Evolutionary conservation across 2,797 vertebrate species (phyloP), one percentile per base, ranked within the genome.

Genomic region (Helarctos malayanus): DNA sequence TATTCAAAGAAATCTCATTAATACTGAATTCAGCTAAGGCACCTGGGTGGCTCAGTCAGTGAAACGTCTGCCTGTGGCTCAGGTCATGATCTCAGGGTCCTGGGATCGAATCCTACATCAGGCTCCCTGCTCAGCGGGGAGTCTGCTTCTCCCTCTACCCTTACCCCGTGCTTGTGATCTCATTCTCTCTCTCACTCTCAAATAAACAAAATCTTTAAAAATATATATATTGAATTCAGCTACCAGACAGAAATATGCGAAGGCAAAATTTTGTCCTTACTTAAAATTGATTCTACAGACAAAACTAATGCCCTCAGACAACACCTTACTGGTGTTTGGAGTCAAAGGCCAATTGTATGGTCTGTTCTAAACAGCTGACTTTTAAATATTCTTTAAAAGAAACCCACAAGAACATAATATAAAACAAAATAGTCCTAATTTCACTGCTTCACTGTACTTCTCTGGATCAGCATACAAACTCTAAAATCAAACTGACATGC

Each of bases 381-480:
- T 94, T 84, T 18, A 89, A 54, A 65, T n/a, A 84, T n/a, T 69
- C 29, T 86, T 85, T 85, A 65, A 91, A 87, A 94, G 15, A 93
- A 93, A 81, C 19, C n/a, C 41, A 75, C 41, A 73, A 86, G 21
- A 94, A 87, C 21, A 54, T 15, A 38, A 63, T 47, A 78, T 49
- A 54, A 87, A 92, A 80, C 32, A 63, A 75, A 85, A 86, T 38
- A n/a, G 19, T 41, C 19, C 0, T 27, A 38, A 65, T 41, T 41
- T 78, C 69, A 82, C 5, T 56, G 52, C 11, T 92, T 61, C 35
- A 63, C 35, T 54, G 65, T 57, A 63, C 81, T 57, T 47, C 35
- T 90, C 61, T 65, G 57, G 14, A 71, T 80, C 81, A 65, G 47
- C 47, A 73, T 73, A 81, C 52, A 88, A 81, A 94, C 27, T 91